These are phyloP conservation scores for Tyto alba DNA, from an alignment of 2,113 vertebrate species.

Conservation along the genomic window DNA sequence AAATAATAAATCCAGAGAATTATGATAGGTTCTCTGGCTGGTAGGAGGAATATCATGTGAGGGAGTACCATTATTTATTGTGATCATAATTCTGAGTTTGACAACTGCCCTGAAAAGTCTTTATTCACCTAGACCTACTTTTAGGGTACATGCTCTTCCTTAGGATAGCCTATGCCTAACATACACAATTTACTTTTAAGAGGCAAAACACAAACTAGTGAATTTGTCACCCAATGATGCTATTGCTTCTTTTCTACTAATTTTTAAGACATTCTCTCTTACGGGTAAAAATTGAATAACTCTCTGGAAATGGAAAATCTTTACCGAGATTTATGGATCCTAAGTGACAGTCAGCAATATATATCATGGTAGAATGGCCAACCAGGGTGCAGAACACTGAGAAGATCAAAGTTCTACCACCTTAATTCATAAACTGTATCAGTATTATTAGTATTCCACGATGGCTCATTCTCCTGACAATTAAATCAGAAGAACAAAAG, in stretches of 20 bases:
- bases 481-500: background rate
- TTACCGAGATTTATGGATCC: background rate
- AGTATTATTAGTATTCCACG: background rate
- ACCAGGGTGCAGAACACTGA: background rate
- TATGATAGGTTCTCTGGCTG: fast-evolving
- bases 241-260: background rate
- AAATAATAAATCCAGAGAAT: background rate
- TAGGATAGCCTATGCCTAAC: background rate
- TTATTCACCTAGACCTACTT: background rate
- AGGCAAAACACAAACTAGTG: background rate
- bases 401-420: background rate
- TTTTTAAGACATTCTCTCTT: background rate
- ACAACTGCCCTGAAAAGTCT: background rate
- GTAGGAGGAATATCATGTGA: background rate
- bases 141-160: background rate
- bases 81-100: background rate
- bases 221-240: background rate
- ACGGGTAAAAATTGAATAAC: background rate
- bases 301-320: background rate
- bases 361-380: background rate
- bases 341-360: background rate
- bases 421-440: background rate
- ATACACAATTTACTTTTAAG: background rate
- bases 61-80: background rate
- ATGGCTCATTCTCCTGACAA: background rate